Evolutionary conservation across 2,797 vertebrate genomes (phyloP).

Genomic region (Eurystomus glaucurus): DNA sequence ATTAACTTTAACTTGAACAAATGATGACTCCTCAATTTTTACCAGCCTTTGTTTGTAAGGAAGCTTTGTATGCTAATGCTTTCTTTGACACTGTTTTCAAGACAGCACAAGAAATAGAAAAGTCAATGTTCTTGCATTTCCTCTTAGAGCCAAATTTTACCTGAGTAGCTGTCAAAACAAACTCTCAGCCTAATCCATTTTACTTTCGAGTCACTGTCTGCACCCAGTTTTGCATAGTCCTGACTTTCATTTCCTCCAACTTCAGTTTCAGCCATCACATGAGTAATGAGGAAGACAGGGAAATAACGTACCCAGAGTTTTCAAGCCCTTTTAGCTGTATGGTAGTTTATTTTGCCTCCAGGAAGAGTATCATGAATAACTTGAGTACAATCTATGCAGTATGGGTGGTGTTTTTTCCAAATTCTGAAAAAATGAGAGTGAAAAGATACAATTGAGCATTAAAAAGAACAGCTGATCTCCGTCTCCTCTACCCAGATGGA

Average conservation of each 20-base stretch:
- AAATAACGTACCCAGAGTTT: not conserved
- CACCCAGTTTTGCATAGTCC: not conserved
- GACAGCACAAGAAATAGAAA: constrained; percentile 3
- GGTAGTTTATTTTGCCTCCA: not conserved
- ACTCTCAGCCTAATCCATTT: not conserved
- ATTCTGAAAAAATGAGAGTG: not conserved
- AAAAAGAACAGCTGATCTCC: not conserved
- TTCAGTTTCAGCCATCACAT: constrained; percentile 25
- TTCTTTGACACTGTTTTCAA: not conserved
- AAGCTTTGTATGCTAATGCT: not conserved
- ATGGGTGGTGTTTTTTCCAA: not conserved
- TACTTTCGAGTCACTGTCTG: constrained; percentile 7
- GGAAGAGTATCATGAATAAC: not conserved
- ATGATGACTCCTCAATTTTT: not conserved
- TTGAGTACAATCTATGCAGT: not conserved
- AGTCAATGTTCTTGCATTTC: not conserved
- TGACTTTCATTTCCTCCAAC: constrained; percentile 34
- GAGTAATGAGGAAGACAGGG: not conserved
- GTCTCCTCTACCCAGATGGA: not conserved
- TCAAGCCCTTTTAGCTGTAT: not conserved
- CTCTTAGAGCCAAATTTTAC: not conserved
- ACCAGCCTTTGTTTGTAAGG: not conserved
- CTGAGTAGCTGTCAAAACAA: constrained; percentile 42
- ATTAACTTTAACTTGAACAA: not conserved
- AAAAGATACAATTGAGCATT: not conserved